Evolutionary conservation across 2,113 vertebrate species (phyloP).

Genomic region (Spea multiplicata): DNA sequence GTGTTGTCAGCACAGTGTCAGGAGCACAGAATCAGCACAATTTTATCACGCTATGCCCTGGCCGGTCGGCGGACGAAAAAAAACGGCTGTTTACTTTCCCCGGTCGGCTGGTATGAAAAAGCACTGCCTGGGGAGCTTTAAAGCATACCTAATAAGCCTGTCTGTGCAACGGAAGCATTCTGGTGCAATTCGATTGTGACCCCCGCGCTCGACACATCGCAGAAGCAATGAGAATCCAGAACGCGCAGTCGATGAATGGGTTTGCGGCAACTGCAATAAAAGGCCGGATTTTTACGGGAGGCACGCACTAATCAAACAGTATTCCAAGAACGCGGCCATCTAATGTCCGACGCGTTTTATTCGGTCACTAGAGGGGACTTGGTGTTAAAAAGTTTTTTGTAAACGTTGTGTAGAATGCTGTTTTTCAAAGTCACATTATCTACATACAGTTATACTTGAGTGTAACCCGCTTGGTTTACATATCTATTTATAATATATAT

Average conservation of each 20-base stretch:
- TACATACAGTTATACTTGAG: no score
- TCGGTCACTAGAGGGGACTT: no score
- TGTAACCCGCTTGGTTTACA: no score
- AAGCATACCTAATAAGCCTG: conserved; percentile 45
- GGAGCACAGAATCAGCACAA: conserved; percentile 50
- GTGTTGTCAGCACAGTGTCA: conserved; percentile 47
- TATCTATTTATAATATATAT: no score
- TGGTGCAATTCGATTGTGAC: conserved; percentile 8
- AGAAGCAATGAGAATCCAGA: neutral
- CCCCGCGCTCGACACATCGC: conserved; percentile 13
- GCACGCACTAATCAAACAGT: no score
- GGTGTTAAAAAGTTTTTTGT: no score
- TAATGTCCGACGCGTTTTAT: no score
- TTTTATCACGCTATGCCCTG: conserved; percentile 45
- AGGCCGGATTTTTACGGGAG: neutral
- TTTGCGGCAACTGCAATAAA: neutral
- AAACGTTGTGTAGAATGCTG: no score
- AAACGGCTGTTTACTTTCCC: conserved; percentile 29
- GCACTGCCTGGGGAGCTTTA: conserved; percentile 40
- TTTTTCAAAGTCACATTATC: no score
- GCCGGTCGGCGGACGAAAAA: neutral
- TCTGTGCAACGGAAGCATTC: conserved; percentile 27
- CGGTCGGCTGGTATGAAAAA: conserved; percentile 33
- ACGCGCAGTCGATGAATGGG: neutral
- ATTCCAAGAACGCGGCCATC: no score